Evolutionary conservation across 2,797 vertebrate species (phyloP).

Genomic region (Labroides dimidiatus): DNA sequence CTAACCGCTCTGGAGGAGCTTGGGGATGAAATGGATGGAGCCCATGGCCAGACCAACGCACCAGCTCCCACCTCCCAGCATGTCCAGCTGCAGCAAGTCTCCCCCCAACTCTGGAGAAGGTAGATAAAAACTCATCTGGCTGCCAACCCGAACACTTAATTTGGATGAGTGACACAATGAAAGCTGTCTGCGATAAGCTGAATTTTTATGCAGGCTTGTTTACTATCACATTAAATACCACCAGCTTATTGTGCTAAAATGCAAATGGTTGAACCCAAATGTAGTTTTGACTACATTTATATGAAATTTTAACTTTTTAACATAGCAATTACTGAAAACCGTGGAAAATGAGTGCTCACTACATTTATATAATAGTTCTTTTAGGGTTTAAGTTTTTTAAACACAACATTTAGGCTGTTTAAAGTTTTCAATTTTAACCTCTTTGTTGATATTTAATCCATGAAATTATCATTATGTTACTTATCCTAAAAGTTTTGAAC

Average conservation of each 20-base stretch:
- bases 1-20: conserved; percentile 63
- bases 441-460: too few species aligned
- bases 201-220: conserved; percentile 27
- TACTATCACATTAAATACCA: conserved; percentile 20
- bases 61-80: conserved; percentile 71
- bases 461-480: too few species aligned
- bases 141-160: conserved; percentile 42
- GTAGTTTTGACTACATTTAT: too few species aligned
- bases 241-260: neutral
- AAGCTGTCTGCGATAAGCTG: conserved; percentile 43
- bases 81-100: conserved; percentile 79
- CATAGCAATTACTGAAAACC: too few species aligned
- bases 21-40: conserved; percentile 78
- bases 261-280: neutral
- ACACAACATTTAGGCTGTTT: too few species aligned
- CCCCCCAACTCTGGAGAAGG: conserved; percentile 79
- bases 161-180: conserved; percentile 60
- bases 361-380: too few species aligned
- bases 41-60: conserved; percentile 70
- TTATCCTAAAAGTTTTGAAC: too few species aligned
- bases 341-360: too few species aligned
- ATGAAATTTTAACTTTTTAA: neutral
- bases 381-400: too few species aligned
- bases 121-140: conserved; percentile 56
- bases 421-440: too few species aligned